Conservation (phyloP, 1,140 invertebrate species). For the Zaprionus africanus region DNA sequence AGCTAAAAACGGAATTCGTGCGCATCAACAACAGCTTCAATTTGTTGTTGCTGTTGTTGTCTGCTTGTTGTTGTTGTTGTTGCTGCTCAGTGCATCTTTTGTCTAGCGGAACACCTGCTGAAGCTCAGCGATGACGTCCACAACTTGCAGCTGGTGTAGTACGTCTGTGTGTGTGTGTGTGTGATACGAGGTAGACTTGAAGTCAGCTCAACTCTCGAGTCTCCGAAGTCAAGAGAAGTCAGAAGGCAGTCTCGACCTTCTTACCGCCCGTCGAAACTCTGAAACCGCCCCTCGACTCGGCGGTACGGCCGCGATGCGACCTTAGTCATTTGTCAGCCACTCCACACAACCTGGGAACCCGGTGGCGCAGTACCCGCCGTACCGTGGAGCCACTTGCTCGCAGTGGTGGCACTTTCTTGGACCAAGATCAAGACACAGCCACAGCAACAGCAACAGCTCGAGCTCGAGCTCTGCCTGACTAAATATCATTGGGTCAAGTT, state of each 20-base stretch:
- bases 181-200: slow-evolving; percentile 25
- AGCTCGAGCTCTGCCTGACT: slow-evolving; percentile 58
- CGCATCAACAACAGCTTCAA: slow-evolving; percentile 76
- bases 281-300: slow-evolving; percentile 66
- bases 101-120: slow-evolving; percentile 79
- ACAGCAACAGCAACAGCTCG: neutral
- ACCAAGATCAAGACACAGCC: slow-evolving; percentile 40
- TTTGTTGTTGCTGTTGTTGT: slow-evolving; percentile 61
- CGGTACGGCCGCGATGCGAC: slow-evolving; percentile 65
- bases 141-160: slow-evolving; percentile 44
- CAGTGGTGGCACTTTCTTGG: slow-evolving; percentile 67
- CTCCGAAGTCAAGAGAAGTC: slow-evolving; percentile 43
- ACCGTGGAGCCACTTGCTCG: slow-evolving; percentile 36
- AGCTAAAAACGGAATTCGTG: slow-evolving; percentile 81
- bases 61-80: slow-evolving; percentile 28
- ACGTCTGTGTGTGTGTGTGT: slow-evolving; percentile 15
- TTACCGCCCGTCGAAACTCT: slow-evolving; percentile 73
- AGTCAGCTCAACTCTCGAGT: slow-evolving; percentile 33
- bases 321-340: slow-evolving; percentile 80
- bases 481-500: slow-evolving; percentile 83
- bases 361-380: slow-evolving; percentile 40
- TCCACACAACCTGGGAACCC: slow-evolving; percentile 46
- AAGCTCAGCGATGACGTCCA: slow-evolving; percentile 43
- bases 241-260: slow-evolving; percentile 70
- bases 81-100: slow-evolving; percentile 61